Percentiles rank a stretch among this genome's conserved stretches.
Conservation (phyloP, 2,888 invertebrate species). For the Sepiola atlantica region DNA sequence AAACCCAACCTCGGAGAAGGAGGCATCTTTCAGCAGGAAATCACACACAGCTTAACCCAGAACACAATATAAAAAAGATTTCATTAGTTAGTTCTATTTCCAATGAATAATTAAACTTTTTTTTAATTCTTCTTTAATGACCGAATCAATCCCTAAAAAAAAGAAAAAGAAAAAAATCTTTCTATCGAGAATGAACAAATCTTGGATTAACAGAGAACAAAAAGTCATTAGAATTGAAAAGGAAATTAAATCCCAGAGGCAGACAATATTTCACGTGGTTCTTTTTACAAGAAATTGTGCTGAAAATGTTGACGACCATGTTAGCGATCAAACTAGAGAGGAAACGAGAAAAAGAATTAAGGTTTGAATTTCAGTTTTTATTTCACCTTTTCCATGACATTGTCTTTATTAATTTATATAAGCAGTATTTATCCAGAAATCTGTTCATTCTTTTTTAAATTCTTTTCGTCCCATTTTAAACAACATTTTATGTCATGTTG, state of each 20-base stretch:
- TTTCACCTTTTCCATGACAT: neutral
- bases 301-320: slow-evolving; percentile 10
- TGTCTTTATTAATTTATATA: too few relatives aligned
- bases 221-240: neutral
- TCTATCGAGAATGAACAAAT: neutral
- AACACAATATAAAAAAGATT: neutral
- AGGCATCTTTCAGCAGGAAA: neutral
- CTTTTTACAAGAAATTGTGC: neutral
- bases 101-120: neutral
- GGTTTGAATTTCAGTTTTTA: neutral
- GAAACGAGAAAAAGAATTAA: neutral
- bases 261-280: neutral
- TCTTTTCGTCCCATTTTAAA: neutral
- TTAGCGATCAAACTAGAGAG: slow-evolving; percentile 7
- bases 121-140: neutral
- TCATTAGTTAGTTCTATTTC: neutral
- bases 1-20: neutral
- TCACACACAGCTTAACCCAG: too few relatives aligned
- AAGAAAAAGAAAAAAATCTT: neutral
- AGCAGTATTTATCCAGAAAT: too few relatives aligned
- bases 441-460: neutral
- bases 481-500: neutral
- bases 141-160: too few relatives aligned
- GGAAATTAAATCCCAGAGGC: neutral
- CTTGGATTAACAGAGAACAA: neutral